phyloP scores from a whole-genome alignment of 2,113 vertebrate genomes.

The Ia io region DNA sequence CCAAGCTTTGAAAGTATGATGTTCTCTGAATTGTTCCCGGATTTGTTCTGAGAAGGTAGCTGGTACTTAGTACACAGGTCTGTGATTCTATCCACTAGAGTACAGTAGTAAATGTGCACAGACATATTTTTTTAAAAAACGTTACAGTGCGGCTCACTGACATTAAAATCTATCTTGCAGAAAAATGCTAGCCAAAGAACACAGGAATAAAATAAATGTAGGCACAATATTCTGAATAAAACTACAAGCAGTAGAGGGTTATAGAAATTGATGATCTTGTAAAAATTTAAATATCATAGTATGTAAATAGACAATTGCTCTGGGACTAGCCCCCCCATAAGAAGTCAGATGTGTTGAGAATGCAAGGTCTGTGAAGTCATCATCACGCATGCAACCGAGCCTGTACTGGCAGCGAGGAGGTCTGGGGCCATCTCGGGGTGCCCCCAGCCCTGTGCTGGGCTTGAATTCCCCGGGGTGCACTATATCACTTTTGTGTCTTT shows the following conservation, averaged over 20 bases:
- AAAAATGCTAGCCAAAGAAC: not conserved
- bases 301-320: too few relatives aligned
- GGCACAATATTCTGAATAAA: not conserved
- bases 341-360: not conserved
- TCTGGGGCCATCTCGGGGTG: accelerated
- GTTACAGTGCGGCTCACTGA: not conserved
- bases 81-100: not conserved
- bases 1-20: not conserved
- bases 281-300: not conserved
- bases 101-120: not conserved
- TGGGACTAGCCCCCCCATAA: too few relatives aligned
- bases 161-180: not conserved
- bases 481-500: accelerated
- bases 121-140: not conserved
- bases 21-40: not conserved
- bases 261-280: not conserved
- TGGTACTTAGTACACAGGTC: not conserved
- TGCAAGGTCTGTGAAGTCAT: accelerated
- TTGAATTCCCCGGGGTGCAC: accelerated
- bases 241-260: not conserved
- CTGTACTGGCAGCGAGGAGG: accelerated
- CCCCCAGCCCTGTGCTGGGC: too few relatives aligned
- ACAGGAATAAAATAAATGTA: not conserved
- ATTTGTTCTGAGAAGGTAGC: not conserved
- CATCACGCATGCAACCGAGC: too few relatives aligned